Evolutionary conservation across 2,888 invertebrate species (phyloP).

Genomic region (Harpalus rufipes): DNA sequence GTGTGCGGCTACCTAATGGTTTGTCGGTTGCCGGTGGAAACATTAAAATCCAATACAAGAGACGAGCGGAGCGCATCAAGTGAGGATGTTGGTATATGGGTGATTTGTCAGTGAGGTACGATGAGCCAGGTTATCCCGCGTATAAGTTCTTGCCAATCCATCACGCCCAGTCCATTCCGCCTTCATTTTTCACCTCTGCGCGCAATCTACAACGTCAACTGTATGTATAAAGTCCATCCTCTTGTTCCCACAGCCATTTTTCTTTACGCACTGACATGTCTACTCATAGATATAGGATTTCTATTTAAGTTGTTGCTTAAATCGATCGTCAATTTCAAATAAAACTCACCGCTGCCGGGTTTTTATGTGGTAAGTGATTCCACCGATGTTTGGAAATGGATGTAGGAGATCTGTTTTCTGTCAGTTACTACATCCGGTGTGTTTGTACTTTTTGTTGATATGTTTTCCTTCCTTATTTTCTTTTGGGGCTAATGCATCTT

Average conservation of each 20-base stretch:
- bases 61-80: constrained; percentile 15
- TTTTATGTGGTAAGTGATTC: constrained; percentile 47
- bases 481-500: constrained; percentile 9
- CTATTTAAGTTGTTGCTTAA: constrained; percentile 62
- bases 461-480: constrained; percentile 1
- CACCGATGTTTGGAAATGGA: constrained; percentile 46
- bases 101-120: constrained; percentile 63
- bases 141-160: constrained; percentile 63
- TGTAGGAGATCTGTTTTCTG: constrained; percentile 30
- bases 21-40: not conserved
- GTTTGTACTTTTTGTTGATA: constrained; percentile 31
- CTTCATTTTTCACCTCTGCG: constrained; percentile 66
- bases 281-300: constrained; percentile 56
- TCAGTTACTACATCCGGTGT: constrained; percentile 31
- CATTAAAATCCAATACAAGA: constrained; percentile 36
- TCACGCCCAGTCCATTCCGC: constrained; percentile 60
- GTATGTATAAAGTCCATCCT: constrained; percentile 62
- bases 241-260: constrained; percentile 60
- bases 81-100: constrained; percentile 45
- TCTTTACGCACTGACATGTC: constrained; percentile 63
- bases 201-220: constrained; percentile 67
- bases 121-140: constrained; percentile 59
- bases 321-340: constrained; percentile 55
- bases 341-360: constrained; percentile 37
- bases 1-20: not conserved